These are phyloP conservation scores for Tenthredo amoena DNA, from an alignment of 2,888 invertebrate genomes.

Conservation along the genomic window DNA sequence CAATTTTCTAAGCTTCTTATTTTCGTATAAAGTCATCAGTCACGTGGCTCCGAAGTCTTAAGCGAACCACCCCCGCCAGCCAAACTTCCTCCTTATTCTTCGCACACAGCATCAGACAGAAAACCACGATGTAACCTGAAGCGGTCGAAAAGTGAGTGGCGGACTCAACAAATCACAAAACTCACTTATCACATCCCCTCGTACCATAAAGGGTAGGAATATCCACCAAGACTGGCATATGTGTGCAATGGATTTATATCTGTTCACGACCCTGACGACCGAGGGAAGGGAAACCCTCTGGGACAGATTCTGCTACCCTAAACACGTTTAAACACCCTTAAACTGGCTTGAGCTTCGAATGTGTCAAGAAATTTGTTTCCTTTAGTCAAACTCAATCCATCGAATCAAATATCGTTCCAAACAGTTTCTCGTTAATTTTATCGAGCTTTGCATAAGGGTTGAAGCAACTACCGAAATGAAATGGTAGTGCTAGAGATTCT, in stretches of 20 bases:
- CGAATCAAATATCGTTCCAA: not conserved
- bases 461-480: no score
- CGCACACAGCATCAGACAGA: not conserved
- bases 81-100: not conserved
- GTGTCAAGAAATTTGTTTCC: not conserved
- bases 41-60: slow-evolving; percentile 20
- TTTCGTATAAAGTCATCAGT: slow-evolving; percentile 17
- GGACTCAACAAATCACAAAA: slow-evolving; percentile 66
- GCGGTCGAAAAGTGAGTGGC: slow-evolving; percentile 58
- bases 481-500: not conserved
- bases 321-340: slow-evolving; percentile 31
- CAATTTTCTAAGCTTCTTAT: not conserved
- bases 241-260: not conserved
- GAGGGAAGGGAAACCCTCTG: not conserved
- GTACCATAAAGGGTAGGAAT: not conserved
- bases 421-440: no score
- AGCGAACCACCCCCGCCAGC: not conserved
- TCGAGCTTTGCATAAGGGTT: no score
- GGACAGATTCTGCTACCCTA: slow-evolving; percentile 16
- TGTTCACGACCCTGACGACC: not conserved
- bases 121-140: slow-evolving; percentile 22
- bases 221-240: not conserved
- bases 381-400: not conserved
- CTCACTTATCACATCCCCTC: slow-evolving; percentile 62
- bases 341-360: not conserved